Base-by-base conservation (phyloP, 2,888 invertebrate genomes). In the Tineola bisselliella region DNA sequence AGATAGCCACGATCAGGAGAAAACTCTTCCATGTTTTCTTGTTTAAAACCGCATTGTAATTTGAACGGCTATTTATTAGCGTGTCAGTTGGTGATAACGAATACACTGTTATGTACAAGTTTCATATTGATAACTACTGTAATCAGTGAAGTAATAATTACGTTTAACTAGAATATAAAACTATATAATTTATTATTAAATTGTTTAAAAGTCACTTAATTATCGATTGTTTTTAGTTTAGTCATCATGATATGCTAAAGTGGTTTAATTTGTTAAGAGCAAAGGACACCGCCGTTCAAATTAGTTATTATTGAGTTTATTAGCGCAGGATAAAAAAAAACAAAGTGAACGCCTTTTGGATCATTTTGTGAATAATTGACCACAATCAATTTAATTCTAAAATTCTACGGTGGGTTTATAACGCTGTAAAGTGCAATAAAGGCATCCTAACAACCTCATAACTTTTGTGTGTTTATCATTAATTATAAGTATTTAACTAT, bases 331-430 rank as follows among this genome's bases (percentile, higher is more conserved):
- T 71, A 84, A 81, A 81, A 84, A 81, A 81, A 64, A 86, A 62
- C 54, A 84, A 77, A 75, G 66, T 74, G 82, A 78, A 77, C 64
- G 66, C 73, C 76, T 59, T 54, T 58, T 58, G 33, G 76, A 80
- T 78, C 79, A 77, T 78, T 81, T 84, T 79, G 81, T 84, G 83
- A 84, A 84, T 87, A 87, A 87, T 86, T 87, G 84, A 83, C 84
- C 74, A 84, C 84, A 87, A 87, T 87, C 84, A 86, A 87, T 86
- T 87, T 84, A 86, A 86, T 84, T 78, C 84, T 81, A 79, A 84
- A 83, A 83, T 84, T 80, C 82, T 81, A 87, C 84, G 83, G 86
- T 87, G 81, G 82, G 86, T 87, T 87, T 87, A 87, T 76, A 79
- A 72, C 84, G 83, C 71, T 82, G 75, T 86, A 86, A 86, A 87